These are phyloP conservation scores for Neocloeon triangulifer DNA, from an alignment of 1,140 invertebrate species.

Conservation along the genomic window DNA sequence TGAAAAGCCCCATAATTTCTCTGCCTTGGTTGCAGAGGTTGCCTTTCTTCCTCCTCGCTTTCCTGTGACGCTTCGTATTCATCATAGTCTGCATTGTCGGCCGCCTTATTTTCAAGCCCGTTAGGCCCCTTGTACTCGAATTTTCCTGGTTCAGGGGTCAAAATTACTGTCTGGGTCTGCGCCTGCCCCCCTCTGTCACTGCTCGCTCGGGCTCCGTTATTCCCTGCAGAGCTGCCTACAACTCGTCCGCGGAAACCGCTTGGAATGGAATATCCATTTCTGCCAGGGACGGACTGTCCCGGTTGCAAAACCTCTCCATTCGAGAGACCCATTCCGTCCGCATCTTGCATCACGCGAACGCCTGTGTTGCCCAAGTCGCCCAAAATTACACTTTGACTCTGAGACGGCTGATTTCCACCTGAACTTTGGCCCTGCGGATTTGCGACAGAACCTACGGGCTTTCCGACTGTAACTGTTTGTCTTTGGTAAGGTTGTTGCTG, in stretches of 20 bases:
- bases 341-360: slow-evolving; percentile 15
- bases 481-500: too few species aligned
- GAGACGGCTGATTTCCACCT: too few species aligned
- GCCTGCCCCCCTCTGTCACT: slow-evolving; percentile 28
- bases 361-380: slow-evolving; percentile 13
- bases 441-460: too few species aligned
- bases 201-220: slow-evolving; percentile 27
- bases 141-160: slow-evolving; percentile 28
- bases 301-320: slow-evolving; percentile 30
- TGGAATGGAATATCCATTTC: slow-evolving; percentile 36
- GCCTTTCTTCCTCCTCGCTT: not conserved
- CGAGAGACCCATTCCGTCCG: slow-evolving; percentile 10
- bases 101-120: not conserved
- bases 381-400: slow-evolving; percentile 4
- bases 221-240: slow-evolving; percentile 19
- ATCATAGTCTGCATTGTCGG: not conserved
- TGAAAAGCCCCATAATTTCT: too few species aligned
- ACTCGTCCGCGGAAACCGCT: slow-evolving; percentile 38
- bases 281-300: slow-evolving; percentile 31
- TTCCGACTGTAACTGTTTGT: too few species aligned
- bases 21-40: too few species aligned
- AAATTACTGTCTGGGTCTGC: slow-evolving; percentile 34
- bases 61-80: not conserved
- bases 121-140: slow-evolving; percentile 16
- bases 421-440: too few species aligned